These are phyloP conservation scores for Brachypteracias leptosomus DNA, from an alignment of 2,113 vertebrate genomes.

Conservation along the genomic window DNA sequence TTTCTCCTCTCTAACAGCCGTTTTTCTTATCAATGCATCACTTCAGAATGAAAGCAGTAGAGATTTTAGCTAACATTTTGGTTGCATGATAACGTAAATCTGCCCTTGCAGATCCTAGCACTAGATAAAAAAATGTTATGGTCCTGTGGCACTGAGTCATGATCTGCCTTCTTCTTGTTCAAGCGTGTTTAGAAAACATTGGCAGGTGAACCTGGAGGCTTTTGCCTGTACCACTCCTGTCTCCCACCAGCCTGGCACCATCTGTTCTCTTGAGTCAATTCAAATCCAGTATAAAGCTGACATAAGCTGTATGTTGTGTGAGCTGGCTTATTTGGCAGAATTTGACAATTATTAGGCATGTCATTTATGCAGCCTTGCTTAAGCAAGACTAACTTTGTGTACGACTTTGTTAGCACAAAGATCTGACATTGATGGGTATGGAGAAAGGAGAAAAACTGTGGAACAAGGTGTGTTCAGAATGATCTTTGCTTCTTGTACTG, in stretches of 20 bases:
- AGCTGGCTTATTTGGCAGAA: not conserved
- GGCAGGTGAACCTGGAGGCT: not conserved
- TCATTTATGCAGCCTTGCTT: not conserved
- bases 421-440: not conserved
- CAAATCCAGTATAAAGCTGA: not conserved
- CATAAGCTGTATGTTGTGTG: not conserved
- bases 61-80: slow-evolving; percentile 1
- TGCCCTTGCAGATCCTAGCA: not conserved
- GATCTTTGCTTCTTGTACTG: not conserved
- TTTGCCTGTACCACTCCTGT: not conserved
- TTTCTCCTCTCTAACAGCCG: not conserved
- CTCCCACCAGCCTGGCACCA: not conserved
- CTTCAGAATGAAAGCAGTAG: not conserved
- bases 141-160: not conserved
- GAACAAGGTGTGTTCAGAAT: not conserved
- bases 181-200: not conserved
- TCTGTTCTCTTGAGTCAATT: not conserved
- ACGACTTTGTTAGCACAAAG: not conserved
- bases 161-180: not conserved
- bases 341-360: not conserved
- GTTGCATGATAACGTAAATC: not conserved
- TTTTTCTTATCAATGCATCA: slow-evolving; percentile 24
- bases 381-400: not conserved
- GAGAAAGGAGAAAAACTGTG: not conserved
- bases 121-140: not conserved